These are phyloP conservation scores for Trichogramma pretiosum DNA, from an alignment of 1,140 invertebrate genomes.

Conservation along the genomic window DNA sequence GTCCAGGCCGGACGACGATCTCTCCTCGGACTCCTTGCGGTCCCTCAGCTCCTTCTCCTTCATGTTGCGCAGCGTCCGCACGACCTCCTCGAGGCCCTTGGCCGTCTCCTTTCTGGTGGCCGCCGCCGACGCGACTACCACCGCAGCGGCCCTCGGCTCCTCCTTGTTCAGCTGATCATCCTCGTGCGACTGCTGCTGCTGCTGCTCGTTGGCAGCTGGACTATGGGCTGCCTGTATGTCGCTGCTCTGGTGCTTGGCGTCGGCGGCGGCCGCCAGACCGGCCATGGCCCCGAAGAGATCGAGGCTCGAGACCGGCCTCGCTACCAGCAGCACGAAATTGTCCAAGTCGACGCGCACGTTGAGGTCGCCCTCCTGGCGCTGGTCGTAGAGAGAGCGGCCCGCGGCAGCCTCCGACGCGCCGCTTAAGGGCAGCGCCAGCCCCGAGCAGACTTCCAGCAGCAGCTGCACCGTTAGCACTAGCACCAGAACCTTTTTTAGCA, in stretches of 20 bases:
- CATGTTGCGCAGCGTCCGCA: not conserved
- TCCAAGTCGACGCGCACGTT: constrained; percentile 41
- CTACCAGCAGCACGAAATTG: constrained; percentile 38
- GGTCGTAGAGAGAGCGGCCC: constrained; percentile 31
- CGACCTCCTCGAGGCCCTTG: not conserved
- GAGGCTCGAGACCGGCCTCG: constrained; percentile 3
- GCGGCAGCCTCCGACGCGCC: constrained; percentile 13
- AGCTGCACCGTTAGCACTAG: constrained; percentile 7
- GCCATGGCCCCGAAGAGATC: constrained; percentile 10
- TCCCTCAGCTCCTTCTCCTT: not conserved
- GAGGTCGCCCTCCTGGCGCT: constrained; percentile 41
- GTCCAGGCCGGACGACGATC: not conserved
- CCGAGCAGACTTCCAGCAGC: not conserved
- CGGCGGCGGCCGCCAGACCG: not conserved
- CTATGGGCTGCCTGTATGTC: not conserved
- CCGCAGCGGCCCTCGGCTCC: not conserved
- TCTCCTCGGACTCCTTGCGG: constrained; percentile 1
- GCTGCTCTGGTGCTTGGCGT: not conserved
- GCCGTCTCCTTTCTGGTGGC: not conserved
- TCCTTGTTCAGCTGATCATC: not conserved
- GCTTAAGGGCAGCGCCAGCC: constrained; percentile 9
- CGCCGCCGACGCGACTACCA: not conserved
- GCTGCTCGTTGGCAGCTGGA: not conserved
- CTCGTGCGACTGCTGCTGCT: not conserved
- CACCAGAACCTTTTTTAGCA: not conserved